Evolutionary conservation across 2,888 invertebrate species (phyloP).

Genomic region (Paralinhomoeus sp.): DNA sequence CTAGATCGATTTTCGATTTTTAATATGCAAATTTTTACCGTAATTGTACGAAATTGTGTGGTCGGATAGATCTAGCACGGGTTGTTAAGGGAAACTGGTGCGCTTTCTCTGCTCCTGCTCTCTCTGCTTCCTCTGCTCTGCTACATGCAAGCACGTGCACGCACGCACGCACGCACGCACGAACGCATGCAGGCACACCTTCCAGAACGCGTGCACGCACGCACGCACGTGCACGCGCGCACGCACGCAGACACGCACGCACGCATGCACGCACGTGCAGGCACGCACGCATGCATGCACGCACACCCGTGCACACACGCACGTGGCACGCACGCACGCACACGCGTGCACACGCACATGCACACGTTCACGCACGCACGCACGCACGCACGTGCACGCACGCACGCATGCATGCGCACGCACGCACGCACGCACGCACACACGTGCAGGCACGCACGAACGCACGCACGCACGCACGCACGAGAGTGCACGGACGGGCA

Average conservation of each 20-base stretch:
- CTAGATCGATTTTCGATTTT: no score
- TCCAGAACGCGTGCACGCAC: neutral
- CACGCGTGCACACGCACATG: neutral
- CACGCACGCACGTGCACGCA: neutral
- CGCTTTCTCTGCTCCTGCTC: no score
- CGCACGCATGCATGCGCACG: neutral
- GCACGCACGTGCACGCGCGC: neutral
- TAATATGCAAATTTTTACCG: no score
- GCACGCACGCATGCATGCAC: neutral
- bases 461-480: no score
- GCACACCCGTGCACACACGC: neutral
- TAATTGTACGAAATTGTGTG: no score
- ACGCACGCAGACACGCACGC: neutral
- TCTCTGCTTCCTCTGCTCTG: no score
- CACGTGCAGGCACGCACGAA: no score
- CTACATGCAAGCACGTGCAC: no score
- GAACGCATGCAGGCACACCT: neutral
- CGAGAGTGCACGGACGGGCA: no score
- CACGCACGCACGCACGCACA: neutral
- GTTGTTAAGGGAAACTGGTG: no score
- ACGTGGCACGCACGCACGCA: neutral
- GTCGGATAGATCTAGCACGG: no score
- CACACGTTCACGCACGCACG: neutral
- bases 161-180: neutral
- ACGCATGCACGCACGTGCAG: neutral